Evolutionary conservation across 2,113 vertebrate species (phyloP), one percentile per base, ranked within the genome.

Genomic region (Puffinus mauretanicus): DNA sequence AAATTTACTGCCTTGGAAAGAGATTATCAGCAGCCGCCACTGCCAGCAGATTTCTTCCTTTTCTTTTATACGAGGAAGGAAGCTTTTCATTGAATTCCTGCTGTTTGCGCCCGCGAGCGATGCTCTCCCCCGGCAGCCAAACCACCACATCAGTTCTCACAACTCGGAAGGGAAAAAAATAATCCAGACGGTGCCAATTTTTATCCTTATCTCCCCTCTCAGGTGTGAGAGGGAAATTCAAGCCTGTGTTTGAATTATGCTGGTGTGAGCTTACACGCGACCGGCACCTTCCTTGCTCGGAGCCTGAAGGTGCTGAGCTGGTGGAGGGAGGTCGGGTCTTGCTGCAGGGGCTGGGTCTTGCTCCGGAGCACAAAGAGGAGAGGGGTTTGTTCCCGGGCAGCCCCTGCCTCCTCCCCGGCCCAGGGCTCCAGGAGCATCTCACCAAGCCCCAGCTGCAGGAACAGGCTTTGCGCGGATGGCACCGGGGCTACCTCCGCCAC

Each of bases 1-100:
- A 93, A 93, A 96, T 96, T 96, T 93, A 93, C 96, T 86, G 90
- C 93, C 90, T 85, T 90, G 93, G 85, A 82, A 93, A 83, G 88
- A 89, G 96, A 95, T 97, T 96, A 93, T 72, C 90, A 67, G 80
- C 92, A 38, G 78, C 55, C 11, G 5, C 94, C 20, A 85, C 81
- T 67, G 87, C 91, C 91, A 76, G 96, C 30, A 42, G 85, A 65
- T 90, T 93, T 52, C 62, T 88, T 38, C 76, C 91, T 77, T 95
- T 82, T 91, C 84, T 92, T 88, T 64, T 67, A 4, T 21, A 62
- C 69, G 78, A 83, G 88, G 90, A 75, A 93, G 95, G 95, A 95
- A 96, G 88, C 7, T 91, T 94, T 93, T 80, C 79, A 93, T 82
- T 86, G 92, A 82, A 73, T 92, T 88, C 88, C 85, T 40, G 90